These are phyloP conservation scores for Heliconius erato DNA, from an alignment of 2,888 invertebrate species.

Conservation along the genomic window DNA sequence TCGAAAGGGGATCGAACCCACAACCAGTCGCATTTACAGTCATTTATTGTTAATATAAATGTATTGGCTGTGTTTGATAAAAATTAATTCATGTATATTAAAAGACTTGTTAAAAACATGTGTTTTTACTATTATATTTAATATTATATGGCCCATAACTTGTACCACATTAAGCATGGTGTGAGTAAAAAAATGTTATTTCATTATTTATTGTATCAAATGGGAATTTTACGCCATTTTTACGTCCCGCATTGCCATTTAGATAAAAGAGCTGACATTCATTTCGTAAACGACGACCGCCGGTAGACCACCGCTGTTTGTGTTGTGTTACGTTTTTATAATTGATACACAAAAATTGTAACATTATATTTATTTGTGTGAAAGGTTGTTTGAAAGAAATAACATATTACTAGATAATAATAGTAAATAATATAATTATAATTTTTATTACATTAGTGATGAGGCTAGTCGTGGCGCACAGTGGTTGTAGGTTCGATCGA, in stretches of 20 bases:
- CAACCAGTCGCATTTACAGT: too few relatives aligned
- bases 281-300: constrained; percentile 70
- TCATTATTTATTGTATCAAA: constrained; percentile 76
- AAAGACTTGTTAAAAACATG: background rate
- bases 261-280: constrained; percentile 78
- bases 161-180: constrained; percentile 55
- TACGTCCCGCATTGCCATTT: constrained; percentile 74
- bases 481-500: too few relatives aligned
- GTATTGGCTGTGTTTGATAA: background rate
- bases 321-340: constrained; percentile 50
- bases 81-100: background rate
- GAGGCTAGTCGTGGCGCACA: too few relatives aligned
- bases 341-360: constrained; percentile 48
- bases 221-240: constrained; percentile 75
- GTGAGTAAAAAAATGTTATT: constrained; percentile 68
- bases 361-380: background rate
- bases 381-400: background rate
- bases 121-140: constrained; percentile 20
- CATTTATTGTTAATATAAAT: background rate
- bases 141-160: constrained; percentile 49
- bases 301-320: constrained; percentile 57
- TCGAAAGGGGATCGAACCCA: too few relatives aligned
- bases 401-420: background rate
- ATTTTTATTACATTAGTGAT: too few relatives aligned
- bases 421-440: too few relatives aligned